Evolutionary conservation across 2,797 vertebrate genomes (phyloP).

Genomic region (Siniperca scherzeri): DNA sequence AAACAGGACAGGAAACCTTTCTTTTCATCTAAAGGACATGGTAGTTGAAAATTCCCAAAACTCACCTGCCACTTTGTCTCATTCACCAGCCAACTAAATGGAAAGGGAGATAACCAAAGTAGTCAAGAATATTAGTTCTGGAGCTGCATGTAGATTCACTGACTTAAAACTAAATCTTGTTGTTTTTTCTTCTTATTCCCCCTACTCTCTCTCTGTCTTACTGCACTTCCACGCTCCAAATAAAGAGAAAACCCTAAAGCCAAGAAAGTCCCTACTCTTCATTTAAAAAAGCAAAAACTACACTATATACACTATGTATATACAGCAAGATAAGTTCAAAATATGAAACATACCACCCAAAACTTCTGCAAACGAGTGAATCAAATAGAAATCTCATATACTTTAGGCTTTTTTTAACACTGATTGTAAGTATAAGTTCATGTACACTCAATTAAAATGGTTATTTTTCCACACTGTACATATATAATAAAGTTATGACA

Average conservation of each 20-base stretch:
- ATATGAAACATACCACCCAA: conserved; percentile 5
- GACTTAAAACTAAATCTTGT: conserved; percentile 13
- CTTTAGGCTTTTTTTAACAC: not conserved
- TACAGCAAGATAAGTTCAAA: conserved; percentile 10
- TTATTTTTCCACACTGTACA: conserved; percentile 36
- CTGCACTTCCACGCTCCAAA: conserved; percentile 23
- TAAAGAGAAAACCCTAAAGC: conserved; percentile 24
- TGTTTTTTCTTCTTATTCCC: conserved; percentile 5
- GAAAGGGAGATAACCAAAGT: not conserved
- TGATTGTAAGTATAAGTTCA: conserved; percentile 4
- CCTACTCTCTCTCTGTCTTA: not conserved
- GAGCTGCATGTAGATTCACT: not conserved
- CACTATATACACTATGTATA: not conserved
- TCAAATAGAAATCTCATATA: conserved; percentile 24
- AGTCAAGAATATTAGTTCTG: not conserved
- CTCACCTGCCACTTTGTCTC: not conserved
- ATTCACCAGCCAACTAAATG: not conserved
- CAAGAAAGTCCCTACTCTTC: conserved; percentile 13
- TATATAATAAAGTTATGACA: conserved; percentile 63
- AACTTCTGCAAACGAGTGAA: conserved; percentile 10
- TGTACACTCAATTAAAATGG: conserved; percentile 25
- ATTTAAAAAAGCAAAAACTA: conserved; percentile 18
- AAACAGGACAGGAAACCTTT: not conserved
- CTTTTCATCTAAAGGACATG: not conserved
- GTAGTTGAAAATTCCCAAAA: not conserved